Conservation (phyloP, 1,140 invertebrate species). For the Nebria ingens region DNA sequence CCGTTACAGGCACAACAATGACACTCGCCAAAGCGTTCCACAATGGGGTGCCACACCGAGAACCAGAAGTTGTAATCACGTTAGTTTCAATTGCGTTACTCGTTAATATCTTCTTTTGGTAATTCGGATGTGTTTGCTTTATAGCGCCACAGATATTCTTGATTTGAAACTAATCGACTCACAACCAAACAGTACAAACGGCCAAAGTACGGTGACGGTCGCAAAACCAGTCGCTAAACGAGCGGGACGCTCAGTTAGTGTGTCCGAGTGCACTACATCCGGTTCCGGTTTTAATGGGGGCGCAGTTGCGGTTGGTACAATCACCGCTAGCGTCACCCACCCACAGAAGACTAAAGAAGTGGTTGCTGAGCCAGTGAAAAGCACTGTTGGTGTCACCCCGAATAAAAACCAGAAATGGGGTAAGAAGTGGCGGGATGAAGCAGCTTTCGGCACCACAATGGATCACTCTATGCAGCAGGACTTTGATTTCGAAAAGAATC, state of each 20-base stretch:
- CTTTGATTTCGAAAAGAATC: slow-evolving; percentile 91
- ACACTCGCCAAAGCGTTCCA: slow-evolving; percentile 67
- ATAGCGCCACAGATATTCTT: slow-evolving; percentile 47
- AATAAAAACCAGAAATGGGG: slow-evolving; percentile 35
- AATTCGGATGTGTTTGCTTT: slow-evolving; percentile 26
- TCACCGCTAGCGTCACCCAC: slow-evolving; percentile 10
- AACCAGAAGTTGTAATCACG: slow-evolving; percentile 22
- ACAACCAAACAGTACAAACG: slow-evolving; percentile 30
- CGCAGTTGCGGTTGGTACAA: slow-evolving; percentile 18
- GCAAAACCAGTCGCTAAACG: slow-evolving; percentile 45
- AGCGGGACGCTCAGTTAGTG: slow-evolving; percentile 34
- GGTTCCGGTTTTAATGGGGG: slow-evolving; percentile 15
- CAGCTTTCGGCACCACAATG: slow-evolving; percentile 42
- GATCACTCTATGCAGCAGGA: slow-evolving; percentile 49
- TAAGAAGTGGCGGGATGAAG: slow-evolving; percentile 36
- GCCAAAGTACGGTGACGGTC: slow-evolving; percentile 40
- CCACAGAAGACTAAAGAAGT: slow-evolving; percentile 4
- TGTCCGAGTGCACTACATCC: slow-evolving; percentile 35
- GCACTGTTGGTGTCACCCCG: slow-evolving; percentile 24
- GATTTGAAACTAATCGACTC: slow-evolving; percentile 50
- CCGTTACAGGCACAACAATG: slow-evolving; percentile 57
- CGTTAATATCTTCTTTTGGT: slow-evolving; percentile 12
- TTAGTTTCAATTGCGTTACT: slow-evolving; percentile 14
- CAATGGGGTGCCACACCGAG: slow-evolving; percentile 61
- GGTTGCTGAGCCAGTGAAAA: not conserved